Base-by-base conservation (phyloP, 1,140 invertebrate species). In the Eumaeus atala region DNA sequence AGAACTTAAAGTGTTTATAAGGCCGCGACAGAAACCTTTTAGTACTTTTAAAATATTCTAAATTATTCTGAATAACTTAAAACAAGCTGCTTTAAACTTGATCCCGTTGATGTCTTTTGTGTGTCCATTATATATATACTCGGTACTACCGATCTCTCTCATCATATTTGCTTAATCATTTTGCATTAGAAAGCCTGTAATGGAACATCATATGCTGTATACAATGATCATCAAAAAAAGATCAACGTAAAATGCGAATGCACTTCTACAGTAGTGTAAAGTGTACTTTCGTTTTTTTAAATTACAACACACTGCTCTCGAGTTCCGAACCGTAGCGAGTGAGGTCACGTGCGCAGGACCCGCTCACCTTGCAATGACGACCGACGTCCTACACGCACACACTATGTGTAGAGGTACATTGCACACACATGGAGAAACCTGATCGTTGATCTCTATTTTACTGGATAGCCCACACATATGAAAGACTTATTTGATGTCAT, bases 301-400 rank as follows among this genome's bases (percentile, higher is more conserved):
- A 6, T 28, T 28, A 28, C 21, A 28, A 28, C 21, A 28, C 21
- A 9, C 16, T 44, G 10, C 14, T 14, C 9, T 50, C 16, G 42
- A 44, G 12, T 17, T 37, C 14, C n/a, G n/a, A 33, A 34, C 48
- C 33, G 28, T 18, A 8, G 36, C 34, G 36, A 17, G 36, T 51
- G 33, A 17, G 12, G 35, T 12, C 10, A 17, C 36, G 17, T 52
- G 33, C 34, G 9, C 48, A 50, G 59, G 60, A 67, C 72, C 51
- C 62, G 72, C 67, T 80, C 66, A 79, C 79, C 79, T 83, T 83
- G 79, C 79, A 83, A 80, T 83, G 79, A 66, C 79, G 72, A 70
- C 66, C 54, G 47, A 52, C 61, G 51, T 60, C 64, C 58, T 59
- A 54, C 54, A 66, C 59, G 59, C 62, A 61, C 50, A 51, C 54